Base-by-base conservation (phyloP, 1,140 invertebrate species). In the Hylaeus anthracinus region DNA sequence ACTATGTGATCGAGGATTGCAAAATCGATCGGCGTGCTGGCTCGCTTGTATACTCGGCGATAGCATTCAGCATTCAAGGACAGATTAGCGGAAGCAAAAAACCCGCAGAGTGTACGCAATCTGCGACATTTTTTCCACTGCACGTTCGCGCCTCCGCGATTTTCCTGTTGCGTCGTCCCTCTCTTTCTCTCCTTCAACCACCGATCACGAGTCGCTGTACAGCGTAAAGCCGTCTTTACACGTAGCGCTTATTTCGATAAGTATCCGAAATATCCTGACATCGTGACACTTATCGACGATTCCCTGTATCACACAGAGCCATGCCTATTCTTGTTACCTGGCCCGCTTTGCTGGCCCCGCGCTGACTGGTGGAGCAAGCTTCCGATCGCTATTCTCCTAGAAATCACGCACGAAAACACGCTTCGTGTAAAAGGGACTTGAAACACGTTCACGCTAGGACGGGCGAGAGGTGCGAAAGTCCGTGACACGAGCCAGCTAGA, bases 1-100 rank as follows among this genome's bases (percentile, higher is more conserved):
- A 48, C n/a, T 56, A 37, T 67, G 79, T 65, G 75, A 82, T 82
- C 58, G 67, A 60, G 14, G 48, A 72, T 84, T 84, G 56, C 69
- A n/a, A 76, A 81, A 77, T 81, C 78, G 72, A 69, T 65, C 67
- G 43, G 48, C 6, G 48, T 8, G 14, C n/a, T 12, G 5, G 64
- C 45, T 67, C 41, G 45, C 64, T 41, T 72, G 14, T 14, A 55
- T 26, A 9, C 14, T 0, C n/a, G 48, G 41, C 26, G 74, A 55
- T 48, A 8, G 15, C 56, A 79, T 87, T 84, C 81, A 72, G 72
- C 64, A 82, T 88, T 89, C 88, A 88, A 88, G 87, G 84, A 86
- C 79, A 73, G 45, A 69, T 64, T 10, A 45, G 26, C 63, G 63
- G 56, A 56, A 83, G 45, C 72, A 79, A 84, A 82, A 86, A 83